Evolutionary conservation across 2,888 invertebrate species (phyloP).

Genomic region (Horisme vitalbata): DNA sequence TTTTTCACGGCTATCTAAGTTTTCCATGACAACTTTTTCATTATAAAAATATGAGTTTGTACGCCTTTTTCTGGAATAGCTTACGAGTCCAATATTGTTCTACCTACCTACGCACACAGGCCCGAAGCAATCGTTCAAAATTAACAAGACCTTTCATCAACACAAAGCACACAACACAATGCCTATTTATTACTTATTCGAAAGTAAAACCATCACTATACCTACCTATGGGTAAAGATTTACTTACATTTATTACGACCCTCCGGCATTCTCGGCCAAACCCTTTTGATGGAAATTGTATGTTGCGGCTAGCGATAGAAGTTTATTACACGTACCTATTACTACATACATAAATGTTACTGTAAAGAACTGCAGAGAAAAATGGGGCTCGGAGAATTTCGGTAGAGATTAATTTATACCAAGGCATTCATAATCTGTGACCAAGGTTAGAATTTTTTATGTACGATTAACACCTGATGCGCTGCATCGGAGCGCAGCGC

Average conservation of each 20-base stretch:
- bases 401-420: no score
- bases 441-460: no score
- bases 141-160: conserved; percentile 25
- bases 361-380: no score
- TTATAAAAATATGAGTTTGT: background rate
- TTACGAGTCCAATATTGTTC: conserved; percentile 10
- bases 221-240: conserved; percentile 33
- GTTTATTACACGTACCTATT: no score
- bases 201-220: conserved; percentile 36
- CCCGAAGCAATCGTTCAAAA: conserved; percentile 23
- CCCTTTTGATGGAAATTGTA: conserved; percentile 72
- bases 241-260: conserved; percentile 28
- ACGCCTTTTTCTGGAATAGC: background rate
- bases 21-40: no score
- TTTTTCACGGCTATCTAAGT: no score
- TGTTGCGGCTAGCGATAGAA: conserved; percentile 52
- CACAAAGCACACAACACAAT: conserved; percentile 31
- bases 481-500: no score
- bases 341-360: no score
- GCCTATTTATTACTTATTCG: conserved; percentile 33
- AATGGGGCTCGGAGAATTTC: no score
- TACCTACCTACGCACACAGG: conserved; percentile 8
- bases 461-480: no score
- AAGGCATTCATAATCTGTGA: no score
- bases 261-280: conserved; percentile 46